phyloP scores from a whole-genome alignment of 2,797 vertebrate species.

The Halcyon smyrnensis region DNA sequence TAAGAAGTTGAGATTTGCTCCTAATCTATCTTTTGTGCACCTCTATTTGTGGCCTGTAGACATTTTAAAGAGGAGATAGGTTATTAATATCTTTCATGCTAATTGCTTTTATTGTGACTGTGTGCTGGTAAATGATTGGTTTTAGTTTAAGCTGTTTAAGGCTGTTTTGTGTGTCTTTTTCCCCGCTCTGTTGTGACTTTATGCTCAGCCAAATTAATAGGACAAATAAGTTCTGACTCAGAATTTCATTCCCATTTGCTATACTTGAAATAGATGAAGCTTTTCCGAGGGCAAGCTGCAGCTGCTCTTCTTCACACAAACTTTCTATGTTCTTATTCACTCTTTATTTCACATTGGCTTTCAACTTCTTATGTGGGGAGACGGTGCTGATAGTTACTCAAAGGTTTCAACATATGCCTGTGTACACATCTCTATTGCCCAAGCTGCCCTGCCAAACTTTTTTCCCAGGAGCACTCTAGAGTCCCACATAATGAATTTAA shows the following conservation, averaged over 20 bases:
- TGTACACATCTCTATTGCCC: no score
- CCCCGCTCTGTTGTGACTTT: background rate
- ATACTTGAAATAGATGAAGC: background rate
- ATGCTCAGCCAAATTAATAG: conserved; percentile 16
- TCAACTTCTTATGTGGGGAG: background rate
- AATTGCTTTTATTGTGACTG: conserved; percentile 61
- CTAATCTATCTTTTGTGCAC: conserved; percentile 50
- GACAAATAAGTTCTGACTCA: conserved; percentile 28
- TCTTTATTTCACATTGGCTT: background rate
- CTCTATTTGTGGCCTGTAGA: conserved; percentile 49
- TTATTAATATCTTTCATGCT: conserved; percentile 62
- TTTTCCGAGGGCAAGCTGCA: background rate
- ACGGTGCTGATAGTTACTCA: no score
- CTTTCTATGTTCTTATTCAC: background rate
- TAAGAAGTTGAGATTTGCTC: conserved; percentile 44
- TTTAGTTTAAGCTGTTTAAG: conserved; percentile 57
- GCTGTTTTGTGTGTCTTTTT: background rate
- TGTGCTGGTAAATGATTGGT: conserved; percentile 4
- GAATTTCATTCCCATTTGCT: conserved; percentile 30
- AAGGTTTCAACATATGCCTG: no score
- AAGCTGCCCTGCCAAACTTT: no score
- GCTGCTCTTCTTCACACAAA: background rate
- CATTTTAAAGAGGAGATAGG: conserved; percentile 30
- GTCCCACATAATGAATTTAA: background rate
- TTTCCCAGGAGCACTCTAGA: background rate